Evolutionary conservation across 1,140 invertebrate species (phyloP), one percentile per base, ranked within the genome.

Genomic region (Rhysida immarginata): DNA sequence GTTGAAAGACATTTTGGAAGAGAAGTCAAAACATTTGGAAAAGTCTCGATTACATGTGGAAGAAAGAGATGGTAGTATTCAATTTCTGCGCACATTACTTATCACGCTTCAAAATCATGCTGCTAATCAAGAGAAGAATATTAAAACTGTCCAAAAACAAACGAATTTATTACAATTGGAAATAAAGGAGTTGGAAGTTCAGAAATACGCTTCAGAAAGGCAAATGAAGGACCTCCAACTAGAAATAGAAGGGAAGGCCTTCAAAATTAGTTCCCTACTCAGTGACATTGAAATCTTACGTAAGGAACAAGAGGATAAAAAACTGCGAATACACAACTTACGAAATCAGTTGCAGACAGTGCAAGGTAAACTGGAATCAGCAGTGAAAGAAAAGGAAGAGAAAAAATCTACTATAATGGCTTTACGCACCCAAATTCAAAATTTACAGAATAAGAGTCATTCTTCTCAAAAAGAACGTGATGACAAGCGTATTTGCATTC

Each of bases 61-160:
- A 11, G 49, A 51, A 27, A 11, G 49, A 51, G 49, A 51, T 51
- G 49, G 49, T 25, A 51, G 49, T 25, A 51, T 51, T 27, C 49
- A 51, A 25, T 51, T 51, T 27, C 26, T 51, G 49, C 49, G 49
- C 3, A 51, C 49, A n/a, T 20, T 51, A 14, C 24, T 51, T 8
- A 25, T 51, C 8, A 51, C 49, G 49, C 5, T 26, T 8, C 49
- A 51, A 27, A 51, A 51, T 27, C 23, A 51, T 27, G 3, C 26
- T 5, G 49, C 24, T 26, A 21, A 27, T 5, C 3, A 27, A 13
- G 49, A 51, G 26, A 25, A 51, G 21, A 11, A 25, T 13, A 26
- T 25, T 13, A 23, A 23, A 14, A 18, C 45, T 11, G 13, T 48
- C 8, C 45, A 48, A 23, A 8, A 13, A 13, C 45, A 48, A 23